Conservation (phyloP, 1,140 invertebrate genomes). For the Riptortus pedestris region DNA sequence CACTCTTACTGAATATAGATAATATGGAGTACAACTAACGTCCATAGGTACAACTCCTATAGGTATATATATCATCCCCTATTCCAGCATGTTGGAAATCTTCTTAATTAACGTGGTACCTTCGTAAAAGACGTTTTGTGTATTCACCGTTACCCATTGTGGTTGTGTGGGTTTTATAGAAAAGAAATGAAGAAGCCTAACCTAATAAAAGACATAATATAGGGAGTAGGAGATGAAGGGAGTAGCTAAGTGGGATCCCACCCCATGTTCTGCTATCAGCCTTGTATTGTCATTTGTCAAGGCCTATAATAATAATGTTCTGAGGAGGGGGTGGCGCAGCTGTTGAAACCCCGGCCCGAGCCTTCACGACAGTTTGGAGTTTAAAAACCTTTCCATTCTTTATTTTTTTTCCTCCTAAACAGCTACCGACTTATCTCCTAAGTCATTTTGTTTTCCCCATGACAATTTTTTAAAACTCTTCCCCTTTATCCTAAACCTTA, state of each 20-base stretch:
- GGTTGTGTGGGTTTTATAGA: too few species aligned
- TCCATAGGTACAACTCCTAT: too few species aligned
- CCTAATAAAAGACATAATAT: too few species aligned
- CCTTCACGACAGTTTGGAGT: conserved; percentile 1
- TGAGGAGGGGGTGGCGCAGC: conserved; percentile 6
- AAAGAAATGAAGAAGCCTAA: too few species aligned
- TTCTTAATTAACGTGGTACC: too few species aligned
- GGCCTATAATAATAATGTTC: conserved; percentile 24
- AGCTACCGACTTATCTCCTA: conserved; percentile 10
- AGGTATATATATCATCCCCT: too few species aligned
- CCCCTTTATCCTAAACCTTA: not conserved
- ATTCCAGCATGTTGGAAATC: too few species aligned
- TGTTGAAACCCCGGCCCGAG: conserved; percentile 7
- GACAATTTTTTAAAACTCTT: conserved; percentile 1
- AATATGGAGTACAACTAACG: too few species aligned
- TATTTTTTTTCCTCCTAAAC: not conserved
- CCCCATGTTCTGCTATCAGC: conserved; percentile 17
- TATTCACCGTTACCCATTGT: too few species aligned
- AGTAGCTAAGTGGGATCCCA: not conserved
- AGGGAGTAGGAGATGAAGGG: too few species aligned
- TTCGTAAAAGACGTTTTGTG: too few species aligned
- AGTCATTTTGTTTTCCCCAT: not conserved
- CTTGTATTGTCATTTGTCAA: conserved; percentile 31
- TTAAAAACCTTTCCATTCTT: conserved; percentile 7
- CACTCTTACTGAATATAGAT: too few species aligned